Conservation (phyloP, 2,888 invertebrate genomes). For the Belgica antarctica region DNA sequence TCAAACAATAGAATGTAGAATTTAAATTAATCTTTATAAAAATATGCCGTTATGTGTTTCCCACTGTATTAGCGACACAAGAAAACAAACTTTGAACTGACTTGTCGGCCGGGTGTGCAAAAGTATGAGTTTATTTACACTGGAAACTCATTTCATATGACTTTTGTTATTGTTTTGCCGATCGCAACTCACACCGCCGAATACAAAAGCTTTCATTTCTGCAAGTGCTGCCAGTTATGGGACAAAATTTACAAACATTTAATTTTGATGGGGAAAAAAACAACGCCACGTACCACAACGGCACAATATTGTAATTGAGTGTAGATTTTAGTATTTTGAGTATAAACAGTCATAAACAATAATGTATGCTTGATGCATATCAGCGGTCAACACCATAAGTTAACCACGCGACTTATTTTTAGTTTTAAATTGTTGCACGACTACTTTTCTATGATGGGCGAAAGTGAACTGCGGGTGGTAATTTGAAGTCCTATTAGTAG, state of each 20-base stretch:
- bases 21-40: conserved; percentile 44
- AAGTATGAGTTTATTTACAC: background rate
- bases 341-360: background rate
- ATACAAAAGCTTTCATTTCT: too few relatives aligned
- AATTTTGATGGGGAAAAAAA: background rate
- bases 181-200: too few relatives aligned
- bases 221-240: too few relatives aligned
- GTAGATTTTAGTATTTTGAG: background rate
- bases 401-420: conserved; percentile 32
- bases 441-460: background rate
- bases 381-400: conserved; percentile 40
- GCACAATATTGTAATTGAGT: conserved; percentile 37
- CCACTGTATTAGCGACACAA: conserved; percentile 35
- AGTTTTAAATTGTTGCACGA: conserved; percentile 32
- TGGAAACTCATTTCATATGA: background rate
- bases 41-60: conserved; percentile 40
- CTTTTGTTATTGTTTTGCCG: background rate
- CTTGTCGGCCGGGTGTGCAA: background rate
- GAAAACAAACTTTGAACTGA: background rate
- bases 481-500: background rate
- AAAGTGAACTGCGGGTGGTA: background rate
- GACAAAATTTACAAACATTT: background rate
- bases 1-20: conserved; percentile 44
- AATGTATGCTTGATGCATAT: conserved; percentile 39
- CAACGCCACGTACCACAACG: conserved; percentile 3